Percentiles rank a stretch among this genome's conserved stretches.
These are phyloP conservation scores for Stegastes partitus DNA, from an alignment of 2,113 vertebrate genomes.

Conservation along the genomic window DNA sequence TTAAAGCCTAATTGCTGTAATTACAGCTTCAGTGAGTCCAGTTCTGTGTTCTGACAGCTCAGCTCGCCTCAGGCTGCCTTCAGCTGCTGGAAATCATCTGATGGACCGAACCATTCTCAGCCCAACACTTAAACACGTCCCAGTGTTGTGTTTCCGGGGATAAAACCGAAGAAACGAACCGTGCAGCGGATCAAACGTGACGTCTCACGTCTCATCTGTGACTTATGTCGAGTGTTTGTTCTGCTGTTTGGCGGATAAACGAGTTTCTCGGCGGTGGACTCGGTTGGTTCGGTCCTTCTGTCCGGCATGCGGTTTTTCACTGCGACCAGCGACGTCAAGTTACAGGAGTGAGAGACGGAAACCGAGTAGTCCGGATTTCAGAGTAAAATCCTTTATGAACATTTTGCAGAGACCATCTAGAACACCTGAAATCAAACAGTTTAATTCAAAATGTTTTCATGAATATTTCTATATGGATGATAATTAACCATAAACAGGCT, in stretches of 20 bases:
- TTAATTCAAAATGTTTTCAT: not conserved
- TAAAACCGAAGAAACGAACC: fast-evolving
- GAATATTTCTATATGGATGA: too few species aligned
- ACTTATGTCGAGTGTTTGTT: fast-evolving
- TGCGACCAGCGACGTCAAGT: slow-evolving; percentile 15
- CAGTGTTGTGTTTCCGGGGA: fast-evolving
- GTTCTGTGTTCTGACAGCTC: not conserved
- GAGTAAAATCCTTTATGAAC: slow-evolving; percentile 19
- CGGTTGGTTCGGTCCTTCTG: slow-evolving; percentile 72
- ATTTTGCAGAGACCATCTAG: not conserved
- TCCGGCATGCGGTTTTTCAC: slow-evolving; percentile 65
- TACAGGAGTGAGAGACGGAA: fast-evolving
- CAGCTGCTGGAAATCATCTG: slow-evolving; percentile 72
- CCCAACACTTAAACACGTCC: not conserved
- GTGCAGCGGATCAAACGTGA: fast-evolving
- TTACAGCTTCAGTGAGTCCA: too few species aligned
- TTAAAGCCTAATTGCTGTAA: too few species aligned
- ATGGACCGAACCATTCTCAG: slow-evolving; percentile 65
- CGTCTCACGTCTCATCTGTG: not conserved
- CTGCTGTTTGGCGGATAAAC: fast-evolving
- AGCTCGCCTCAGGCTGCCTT: not conserved
- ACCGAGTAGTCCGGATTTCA: slow-evolving; percentile 24
- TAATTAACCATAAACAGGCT: too few species aligned
- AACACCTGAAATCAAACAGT: not conserved
- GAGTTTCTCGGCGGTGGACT: fast-evolving